Percentiles rank a stretch among this genome's conserved stretches.
These are phyloP conservation scores for Lasius fuliginosus DNA, from an alignment of 2,888 invertebrate genomes.

Conservation along the genomic window DNA sequence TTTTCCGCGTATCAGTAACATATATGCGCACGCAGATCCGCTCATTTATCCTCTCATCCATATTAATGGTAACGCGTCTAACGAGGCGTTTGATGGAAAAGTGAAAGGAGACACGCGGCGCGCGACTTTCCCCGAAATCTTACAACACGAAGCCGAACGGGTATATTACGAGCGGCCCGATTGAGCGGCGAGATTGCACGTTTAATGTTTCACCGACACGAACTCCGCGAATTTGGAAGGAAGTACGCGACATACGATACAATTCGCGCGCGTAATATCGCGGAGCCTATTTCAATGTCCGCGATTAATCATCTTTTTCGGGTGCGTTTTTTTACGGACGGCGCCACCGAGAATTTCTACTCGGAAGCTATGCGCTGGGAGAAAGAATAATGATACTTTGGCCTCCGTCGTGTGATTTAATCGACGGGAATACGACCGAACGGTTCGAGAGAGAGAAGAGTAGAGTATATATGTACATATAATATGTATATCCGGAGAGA, in stretches of 20 bases:
- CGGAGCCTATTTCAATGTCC: conserved; percentile 21
- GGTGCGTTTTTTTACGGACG: background rate
- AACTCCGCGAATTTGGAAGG: conserved; percentile 73
- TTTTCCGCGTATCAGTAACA: background rate
- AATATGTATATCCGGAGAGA: conserved; percentile 1
- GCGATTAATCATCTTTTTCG: conserved; percentile 61
- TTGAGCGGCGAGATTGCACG: conserved; percentile 4
- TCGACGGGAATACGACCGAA: conserved; percentile 14
- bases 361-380: conserved; percentile 35
- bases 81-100: conserved; percentile 52
- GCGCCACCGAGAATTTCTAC: conserved; percentile 33
- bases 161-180: conserved; percentile 16
- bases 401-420: conserved; percentile 43
- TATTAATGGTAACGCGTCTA: conserved; percentile 21
- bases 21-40: background rate
- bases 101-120: conserved; percentile 67
- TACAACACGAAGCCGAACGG: conserved; percentile 1
- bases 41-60: background rate
- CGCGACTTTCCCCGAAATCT: conserved; percentile 66
- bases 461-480: background rate
- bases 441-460: background rate
- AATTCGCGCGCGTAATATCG: conserved; percentile 56
- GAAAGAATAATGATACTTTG: conserved; percentile 21
- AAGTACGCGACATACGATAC: conserved; percentile 63
- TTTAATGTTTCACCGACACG: conserved; percentile 74